A percentile compares a stretch with the other conserved stretches of the same genome.
phyloP scores from a whole-genome alignment of 2,797 vertebrate species.

The Phoxinus dragarum region DNA sequence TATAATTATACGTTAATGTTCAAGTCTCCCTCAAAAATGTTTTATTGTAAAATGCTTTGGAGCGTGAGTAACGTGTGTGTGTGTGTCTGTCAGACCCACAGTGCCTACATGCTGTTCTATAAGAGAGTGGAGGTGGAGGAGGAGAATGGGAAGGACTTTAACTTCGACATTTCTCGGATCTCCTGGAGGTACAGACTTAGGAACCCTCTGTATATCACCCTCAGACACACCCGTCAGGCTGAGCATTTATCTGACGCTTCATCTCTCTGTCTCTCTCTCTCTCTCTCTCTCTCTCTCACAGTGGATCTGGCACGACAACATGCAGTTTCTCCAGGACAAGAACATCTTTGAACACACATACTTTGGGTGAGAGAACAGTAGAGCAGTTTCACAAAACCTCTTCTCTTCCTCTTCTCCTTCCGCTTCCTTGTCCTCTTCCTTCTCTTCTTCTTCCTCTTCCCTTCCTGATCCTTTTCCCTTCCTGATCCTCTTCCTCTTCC shows the following conservation, averaged over 20 bases:
- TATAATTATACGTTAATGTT: too few species aligned
- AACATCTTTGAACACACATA: constrained; percentile 99
- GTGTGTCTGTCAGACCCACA: constrained; percentile 87
- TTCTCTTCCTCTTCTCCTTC: background rate
- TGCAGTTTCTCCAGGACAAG: constrained; percentile 99
- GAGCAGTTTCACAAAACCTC: background rate
- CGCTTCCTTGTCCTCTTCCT: too few species aligned
- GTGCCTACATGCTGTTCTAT: constrained; percentile 99
- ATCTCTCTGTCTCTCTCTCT: background rate
- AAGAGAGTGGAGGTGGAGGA: constrained; percentile 97
- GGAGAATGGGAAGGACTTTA: constrained; percentile 93
- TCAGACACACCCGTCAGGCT: background rate
- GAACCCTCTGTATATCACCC: background rate
- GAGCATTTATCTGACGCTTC: background rate
- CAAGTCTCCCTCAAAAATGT: background rate
- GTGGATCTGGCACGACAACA: constrained; percentile 99
- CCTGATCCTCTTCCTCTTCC: too few species aligned
- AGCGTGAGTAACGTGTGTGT: constrained; percentile 43
- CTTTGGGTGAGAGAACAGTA: constrained; percentile 86
- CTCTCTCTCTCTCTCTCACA: constrained; percentile 67
- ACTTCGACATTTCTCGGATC: constrained; percentile 93
- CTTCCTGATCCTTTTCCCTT: too few species aligned
- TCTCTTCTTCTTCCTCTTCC: too few species aligned
- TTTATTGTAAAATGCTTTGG: background rate
- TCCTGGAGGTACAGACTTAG: constrained; percentile 78